phyloP scores from a whole-genome alignment of 2,113 vertebrate genomes.

The Cygnus buccinator region DNA sequence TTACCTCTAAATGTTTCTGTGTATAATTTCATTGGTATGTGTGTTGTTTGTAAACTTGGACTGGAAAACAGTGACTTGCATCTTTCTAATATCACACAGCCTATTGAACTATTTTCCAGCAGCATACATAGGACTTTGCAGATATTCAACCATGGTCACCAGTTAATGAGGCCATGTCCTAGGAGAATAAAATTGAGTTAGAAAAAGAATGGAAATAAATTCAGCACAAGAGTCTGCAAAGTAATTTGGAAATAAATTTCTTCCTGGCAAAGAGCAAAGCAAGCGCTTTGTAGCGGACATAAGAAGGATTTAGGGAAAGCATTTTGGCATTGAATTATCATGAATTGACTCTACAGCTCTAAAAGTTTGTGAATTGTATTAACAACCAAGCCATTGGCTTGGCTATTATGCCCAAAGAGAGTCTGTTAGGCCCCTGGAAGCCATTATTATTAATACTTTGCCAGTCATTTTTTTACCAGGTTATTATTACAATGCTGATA shows the following conservation, averaged over 20 bases:
- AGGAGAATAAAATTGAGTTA: conserved; percentile 12
- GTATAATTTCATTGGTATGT: not conserved
- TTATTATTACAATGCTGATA: not conserved
- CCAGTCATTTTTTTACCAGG: not conserved
- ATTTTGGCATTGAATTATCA: not conserved
- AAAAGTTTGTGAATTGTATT: not conserved
- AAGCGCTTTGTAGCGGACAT: not conserved
- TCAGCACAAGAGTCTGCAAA: not conserved
- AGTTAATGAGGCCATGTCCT: not conserved
- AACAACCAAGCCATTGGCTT: not conserved
- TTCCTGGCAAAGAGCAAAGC: conserved; percentile 34
- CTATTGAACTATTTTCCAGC: not conserved
- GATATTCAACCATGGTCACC: not conserved
- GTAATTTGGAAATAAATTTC: conserved; percentile 11
- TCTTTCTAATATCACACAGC: not conserved
- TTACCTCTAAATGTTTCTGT: not conserved
- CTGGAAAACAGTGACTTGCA: not conserved
- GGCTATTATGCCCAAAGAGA: not conserved
- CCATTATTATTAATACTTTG: not conserved
- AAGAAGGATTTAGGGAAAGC: not conserved
- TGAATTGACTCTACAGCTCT: not conserved
- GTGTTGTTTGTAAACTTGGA: not conserved
- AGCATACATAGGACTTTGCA: not conserved
- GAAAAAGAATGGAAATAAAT: conserved; percentile 41
- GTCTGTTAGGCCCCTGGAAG: not conserved